Percentiles rank a stretch among this genome's conserved stretches.
Conservation (phyloP, 2,113 vertebrate species). For the Ailurus styani region DNA sequence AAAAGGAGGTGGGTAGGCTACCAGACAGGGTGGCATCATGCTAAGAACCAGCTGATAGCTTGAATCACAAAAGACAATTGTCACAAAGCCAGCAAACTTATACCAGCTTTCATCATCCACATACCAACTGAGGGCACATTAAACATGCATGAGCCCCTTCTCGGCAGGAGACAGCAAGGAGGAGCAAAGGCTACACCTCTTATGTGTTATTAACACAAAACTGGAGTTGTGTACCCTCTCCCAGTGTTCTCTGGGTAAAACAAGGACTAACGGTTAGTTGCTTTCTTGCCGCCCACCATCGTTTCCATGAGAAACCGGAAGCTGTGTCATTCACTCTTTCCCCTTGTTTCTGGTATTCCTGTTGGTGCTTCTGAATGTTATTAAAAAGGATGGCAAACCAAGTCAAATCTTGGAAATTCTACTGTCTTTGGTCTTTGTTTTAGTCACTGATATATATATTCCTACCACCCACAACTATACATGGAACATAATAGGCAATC, state of each 20-base stretch:
- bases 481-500: not conserved
- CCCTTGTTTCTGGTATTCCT: not conserved
- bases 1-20: not conserved
- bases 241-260: fast-evolving
- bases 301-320: not conserved
- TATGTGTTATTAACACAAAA: slow-evolving; percentile 44
- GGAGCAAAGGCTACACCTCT: not conserved
- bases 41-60: slow-evolving; percentile 42
- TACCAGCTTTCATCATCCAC: slow-evolving; percentile 35
- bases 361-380: not conserved
- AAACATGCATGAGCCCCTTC: slow-evolving; percentile 10
- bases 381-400: not conserved
- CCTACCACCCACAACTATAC: not conserved
- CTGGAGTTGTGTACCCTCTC: not conserved
- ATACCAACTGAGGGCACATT: slow-evolving; percentile 44
- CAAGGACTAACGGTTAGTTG: not conserved
- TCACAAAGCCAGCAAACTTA: slow-evolving; percentile 66
- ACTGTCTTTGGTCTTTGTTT: not conserved
- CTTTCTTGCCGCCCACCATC: not conserved
- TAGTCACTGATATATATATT: not conserved
- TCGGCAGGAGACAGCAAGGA: slow-evolving; percentile 23
- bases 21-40: not conserved
- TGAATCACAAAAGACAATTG: slow-evolving; percentile 36
- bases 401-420: not conserved
- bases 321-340: not conserved